Percentiles rank a stretch among this genome's conserved stretches.
These are phyloP conservation scores for Ectemnius lituratus DNA, from an alignment of 2,888 invertebrate species.

Conservation along the genomic window DNA sequence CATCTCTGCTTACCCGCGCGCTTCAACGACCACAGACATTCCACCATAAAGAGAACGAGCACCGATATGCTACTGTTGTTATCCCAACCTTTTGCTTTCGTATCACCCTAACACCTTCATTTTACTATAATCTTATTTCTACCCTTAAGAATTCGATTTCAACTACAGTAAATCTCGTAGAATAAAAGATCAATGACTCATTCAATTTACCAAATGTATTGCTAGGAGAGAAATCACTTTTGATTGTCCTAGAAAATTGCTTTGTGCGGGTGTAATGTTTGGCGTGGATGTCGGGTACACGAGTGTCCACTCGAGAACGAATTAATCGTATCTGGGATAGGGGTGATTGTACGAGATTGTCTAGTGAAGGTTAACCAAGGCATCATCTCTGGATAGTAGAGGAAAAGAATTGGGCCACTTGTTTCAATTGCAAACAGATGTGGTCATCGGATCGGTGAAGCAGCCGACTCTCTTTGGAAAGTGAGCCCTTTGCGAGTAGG, in stretches of 20 bases:
- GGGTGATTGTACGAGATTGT: slow-evolving; percentile 23
- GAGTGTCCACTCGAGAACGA: slow-evolving; percentile 1
- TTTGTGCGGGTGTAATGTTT: too few species aligned
- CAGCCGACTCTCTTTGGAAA: slow-evolving; percentile 8
- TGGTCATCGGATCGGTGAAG: slow-evolving; percentile 53
- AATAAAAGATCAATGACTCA: too few species aligned
- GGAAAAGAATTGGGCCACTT: slow-evolving; percentile 66
- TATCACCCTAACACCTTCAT: slow-evolving; percentile 19
- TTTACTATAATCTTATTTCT: not conserved
- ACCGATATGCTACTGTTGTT: slow-evolving; percentile 21
- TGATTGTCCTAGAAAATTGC: not conserved
- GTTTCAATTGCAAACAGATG: slow-evolving; percentile 76
- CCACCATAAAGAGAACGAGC: slow-evolving; percentile 66
- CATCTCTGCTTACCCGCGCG: slow-evolving; percentile 60
- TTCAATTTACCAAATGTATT: not conserved
- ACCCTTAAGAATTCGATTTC: not conserved
- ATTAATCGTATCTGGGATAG: slow-evolving; percentile 39
- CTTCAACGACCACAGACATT: slow-evolving; percentile 48
- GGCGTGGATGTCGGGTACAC: too few species aligned
- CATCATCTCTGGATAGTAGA: slow-evolving; percentile 40
- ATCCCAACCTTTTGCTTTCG: slow-evolving; percentile 30
- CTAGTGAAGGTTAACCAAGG: slow-evolving; percentile 56
- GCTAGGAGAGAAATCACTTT: not conserved
- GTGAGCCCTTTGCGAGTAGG: slow-evolving; percentile 3
- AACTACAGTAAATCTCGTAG: too few species aligned